These are phyloP conservation scores for Hermatobates lingyangjiaoensis DNA, from an alignment of 1,140 invertebrate species.

Conservation along the genomic window DNA sequence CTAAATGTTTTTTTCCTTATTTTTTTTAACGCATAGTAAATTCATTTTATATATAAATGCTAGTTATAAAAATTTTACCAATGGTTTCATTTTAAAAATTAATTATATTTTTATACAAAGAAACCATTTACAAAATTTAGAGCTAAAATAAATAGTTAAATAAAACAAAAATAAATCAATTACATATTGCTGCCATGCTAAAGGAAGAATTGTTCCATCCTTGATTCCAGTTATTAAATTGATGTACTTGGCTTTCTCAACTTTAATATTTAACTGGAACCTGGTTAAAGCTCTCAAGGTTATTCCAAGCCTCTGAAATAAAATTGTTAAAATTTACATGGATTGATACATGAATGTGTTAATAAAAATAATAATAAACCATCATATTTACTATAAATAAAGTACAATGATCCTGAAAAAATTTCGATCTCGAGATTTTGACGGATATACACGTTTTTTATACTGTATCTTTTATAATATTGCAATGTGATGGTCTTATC, in stretches of 20 bases:
- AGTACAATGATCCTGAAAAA: too few relatives aligned
- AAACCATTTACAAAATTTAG: too few relatives aligned
- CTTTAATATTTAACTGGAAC: slow-evolving; percentile 8
- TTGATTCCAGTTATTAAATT: background rate
- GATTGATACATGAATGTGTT: background rate
- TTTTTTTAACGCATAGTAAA: too few relatives aligned
- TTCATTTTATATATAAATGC: too few relatives aligned
- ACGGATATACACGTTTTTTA: background rate
- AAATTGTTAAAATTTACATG: background rate
- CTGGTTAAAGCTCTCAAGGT: slow-evolving; percentile 2
- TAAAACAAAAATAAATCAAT: too few relatives aligned
- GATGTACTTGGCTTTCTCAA: slow-evolving; percentile 2
- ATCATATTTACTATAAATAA: background rate
- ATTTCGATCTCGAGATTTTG: too few relatives aligned
- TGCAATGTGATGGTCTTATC: background rate
- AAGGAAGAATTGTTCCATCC: slow-evolving; percentile 4
- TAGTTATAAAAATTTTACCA: too few relatives aligned
- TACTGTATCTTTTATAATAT: background rate
- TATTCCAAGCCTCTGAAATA: slow-evolving; percentile 4
- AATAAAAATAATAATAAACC: background rate
- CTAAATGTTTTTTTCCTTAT: too few relatives aligned
- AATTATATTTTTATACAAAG: too few relatives aligned
- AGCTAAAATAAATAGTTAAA: too few relatives aligned
- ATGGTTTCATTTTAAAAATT: too few relatives aligned
- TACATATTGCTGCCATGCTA: slow-evolving; percentile 11